These are phyloP conservation scores for Palaemon carinicauda DNA, from an alignment of 1,140 invertebrate species.

Conservation along the genomic window DNA sequence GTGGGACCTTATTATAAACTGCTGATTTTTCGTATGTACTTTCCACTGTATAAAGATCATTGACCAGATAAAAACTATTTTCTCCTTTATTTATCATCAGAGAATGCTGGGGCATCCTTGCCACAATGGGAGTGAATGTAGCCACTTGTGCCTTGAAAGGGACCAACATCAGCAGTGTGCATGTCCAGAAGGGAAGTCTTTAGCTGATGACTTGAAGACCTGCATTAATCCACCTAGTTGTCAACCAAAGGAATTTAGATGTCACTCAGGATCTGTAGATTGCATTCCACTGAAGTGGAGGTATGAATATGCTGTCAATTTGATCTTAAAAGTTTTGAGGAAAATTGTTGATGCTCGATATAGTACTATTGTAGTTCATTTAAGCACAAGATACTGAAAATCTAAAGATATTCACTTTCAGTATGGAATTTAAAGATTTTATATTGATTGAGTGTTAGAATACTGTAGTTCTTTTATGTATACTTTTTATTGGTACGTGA, in stretches of 20 bases:
- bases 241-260: slow-evolving; percentile 79
- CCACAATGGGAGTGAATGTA: slow-evolving; percentile 66
- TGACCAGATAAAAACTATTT: too few relatives aligned
- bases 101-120: slow-evolving; percentile 28
- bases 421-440: too few relatives aligned
- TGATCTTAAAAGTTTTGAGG: neutral
- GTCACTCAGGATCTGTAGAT: slow-evolving; percentile 65
- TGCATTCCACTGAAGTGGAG: slow-evolving; percentile 87
- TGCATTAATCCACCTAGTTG: slow-evolving; percentile 80
- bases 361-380: too few relatives aligned
- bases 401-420: too few relatives aligned
- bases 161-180: slow-evolving; percentile 70
- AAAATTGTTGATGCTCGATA: too few relatives aligned
- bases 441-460: neutral
- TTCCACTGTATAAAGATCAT: too few relatives aligned
- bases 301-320: slow-evolving; percentile 57
- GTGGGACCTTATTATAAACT: too few relatives aligned
- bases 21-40: too few relatives aligned
- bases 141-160: slow-evolving; percentile 75
- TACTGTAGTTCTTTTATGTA: slow-evolving; percentile 59
- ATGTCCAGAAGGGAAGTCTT: slow-evolving; percentile 78
- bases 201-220: slow-evolving; percentile 74
- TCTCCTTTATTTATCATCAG: slow-evolving; percentile 16
- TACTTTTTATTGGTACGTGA: slow-evolving; percentile 34
- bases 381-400: too few relatives aligned